phyloP scores from a whole-genome alignment of 1,140 invertebrate genomes.

The Lucilia sericata region DNA sequence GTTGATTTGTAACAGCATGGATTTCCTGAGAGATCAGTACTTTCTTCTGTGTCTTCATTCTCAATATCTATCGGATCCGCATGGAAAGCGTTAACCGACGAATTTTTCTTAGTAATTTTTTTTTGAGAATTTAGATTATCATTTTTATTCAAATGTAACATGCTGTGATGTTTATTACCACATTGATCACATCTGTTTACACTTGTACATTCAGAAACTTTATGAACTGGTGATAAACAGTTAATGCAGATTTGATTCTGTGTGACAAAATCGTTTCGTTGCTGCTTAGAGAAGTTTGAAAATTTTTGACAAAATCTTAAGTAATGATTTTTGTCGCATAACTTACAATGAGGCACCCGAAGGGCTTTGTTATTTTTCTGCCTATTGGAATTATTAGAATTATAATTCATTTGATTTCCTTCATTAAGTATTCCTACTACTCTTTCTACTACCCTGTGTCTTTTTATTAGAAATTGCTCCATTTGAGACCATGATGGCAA shows the following conservation, averaged over 20 bases:
- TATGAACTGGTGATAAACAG: not conserved
- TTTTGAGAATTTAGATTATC: not conserved
- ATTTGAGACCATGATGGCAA: not conserved
- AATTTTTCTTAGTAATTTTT: too few relatives aligned
- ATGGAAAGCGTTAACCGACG: too few relatives aligned
- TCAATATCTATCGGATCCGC: too few relatives aligned
- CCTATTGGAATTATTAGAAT: not conserved
- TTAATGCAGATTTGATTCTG: too few relatives aligned
- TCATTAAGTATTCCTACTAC: not conserved
- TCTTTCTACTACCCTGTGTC: too few relatives aligned
- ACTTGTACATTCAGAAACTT: not conserved
- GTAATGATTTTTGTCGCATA: too few relatives aligned
- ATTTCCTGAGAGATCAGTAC: not conserved
- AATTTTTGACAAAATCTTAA: too few relatives aligned
- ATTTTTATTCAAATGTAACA: not conserved
- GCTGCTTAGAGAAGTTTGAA: too few relatives aligned
- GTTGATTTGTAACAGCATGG: too few relatives aligned
- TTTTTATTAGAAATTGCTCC: not conserved
- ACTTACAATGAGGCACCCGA: too few relatives aligned
- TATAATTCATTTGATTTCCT: not conserved
- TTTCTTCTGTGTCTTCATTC: not conserved
- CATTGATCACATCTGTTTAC: not conserved
- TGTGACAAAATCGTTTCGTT: too few relatives aligned
- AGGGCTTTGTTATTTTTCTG: too few relatives aligned
- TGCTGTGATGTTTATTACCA: not conserved